These are phyloP conservation scores for Rhagium mordax DNA, from an alignment of 2,888 invertebrate genomes.

Conservation along the genomic window DNA sequence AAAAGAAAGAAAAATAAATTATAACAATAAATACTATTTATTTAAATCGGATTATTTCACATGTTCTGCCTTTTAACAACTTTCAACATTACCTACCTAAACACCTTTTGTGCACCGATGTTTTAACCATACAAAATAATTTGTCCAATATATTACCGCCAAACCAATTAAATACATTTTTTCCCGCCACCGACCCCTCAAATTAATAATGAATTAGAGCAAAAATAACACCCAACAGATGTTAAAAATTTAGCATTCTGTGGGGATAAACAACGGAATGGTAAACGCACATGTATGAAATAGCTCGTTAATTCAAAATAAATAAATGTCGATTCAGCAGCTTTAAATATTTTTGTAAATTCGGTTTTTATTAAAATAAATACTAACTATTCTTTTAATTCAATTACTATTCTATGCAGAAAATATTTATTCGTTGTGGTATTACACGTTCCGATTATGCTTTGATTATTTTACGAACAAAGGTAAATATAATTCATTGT, in stretches of 20 bases:
- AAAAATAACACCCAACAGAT: neutral
- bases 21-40: too few species aligned
- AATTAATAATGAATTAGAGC: neutral
- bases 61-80: too few species aligned
- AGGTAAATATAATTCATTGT: too few species aligned
- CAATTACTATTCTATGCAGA: too few species aligned
- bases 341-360: neutral
- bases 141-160: neutral
- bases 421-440: too few species aligned
- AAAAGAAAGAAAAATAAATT: too few species aligned
- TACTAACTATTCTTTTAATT: neutral
- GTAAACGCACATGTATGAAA: neutral
- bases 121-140: neutral
- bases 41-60: too few species aligned
- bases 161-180: neutral
- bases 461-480: too few species aligned
- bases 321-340: neutral
- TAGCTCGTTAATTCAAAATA: neutral
- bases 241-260: neutral
- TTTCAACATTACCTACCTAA: too few species aligned
- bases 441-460: too few species aligned
- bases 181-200: neutral
- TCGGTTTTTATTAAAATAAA: neutral
- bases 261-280: neutral
- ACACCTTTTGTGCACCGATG: too few species aligned